These are phyloP conservation scores for Calliopsis andreniformis DNA, from an alignment of 1,140 invertebrate genomes.

Conservation along the genomic window DNA sequence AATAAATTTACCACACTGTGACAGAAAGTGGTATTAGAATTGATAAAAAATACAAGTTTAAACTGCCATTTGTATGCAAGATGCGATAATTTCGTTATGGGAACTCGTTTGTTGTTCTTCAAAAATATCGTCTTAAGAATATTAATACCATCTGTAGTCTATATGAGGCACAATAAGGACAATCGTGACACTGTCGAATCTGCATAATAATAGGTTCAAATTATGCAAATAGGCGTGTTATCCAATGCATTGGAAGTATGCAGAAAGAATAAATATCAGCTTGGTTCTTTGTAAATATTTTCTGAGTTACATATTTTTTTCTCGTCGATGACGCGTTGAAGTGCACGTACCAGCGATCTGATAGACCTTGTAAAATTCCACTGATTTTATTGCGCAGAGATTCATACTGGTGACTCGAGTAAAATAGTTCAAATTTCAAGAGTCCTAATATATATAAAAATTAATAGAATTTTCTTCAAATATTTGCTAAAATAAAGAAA, in stretches of 20 bases:
- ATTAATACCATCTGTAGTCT: neutral
- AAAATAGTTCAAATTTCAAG: no score
- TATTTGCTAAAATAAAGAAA: no score
- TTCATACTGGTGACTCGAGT: no score
- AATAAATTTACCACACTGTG: neutral
- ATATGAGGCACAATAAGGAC: neutral
- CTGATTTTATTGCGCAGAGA: neutral
- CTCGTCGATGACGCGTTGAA: constrained; percentile 26
- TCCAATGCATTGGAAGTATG: neutral
- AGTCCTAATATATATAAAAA: no score
- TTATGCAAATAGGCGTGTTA: constrained; percentile 34
- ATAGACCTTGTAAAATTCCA: constrained; percentile 6
- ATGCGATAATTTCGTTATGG: neutral
- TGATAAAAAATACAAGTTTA: neutral
- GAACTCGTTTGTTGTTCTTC: neutral
- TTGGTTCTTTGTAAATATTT: neutral
- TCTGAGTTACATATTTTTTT: neutral
- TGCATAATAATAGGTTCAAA: constrained; percentile 28
- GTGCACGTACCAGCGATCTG: constrained; percentile 15
- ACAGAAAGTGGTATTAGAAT: neutral
- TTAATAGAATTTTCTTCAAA: no score
- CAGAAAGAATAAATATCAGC: constrained; percentile 21
- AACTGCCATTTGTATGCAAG: neutral
- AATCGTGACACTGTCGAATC: constrained; percentile 2
- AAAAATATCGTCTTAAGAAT: constrained; percentile 12